Conservation (phyloP, 2,888 invertebrate genomes). For the Atrina japonica region DNA sequence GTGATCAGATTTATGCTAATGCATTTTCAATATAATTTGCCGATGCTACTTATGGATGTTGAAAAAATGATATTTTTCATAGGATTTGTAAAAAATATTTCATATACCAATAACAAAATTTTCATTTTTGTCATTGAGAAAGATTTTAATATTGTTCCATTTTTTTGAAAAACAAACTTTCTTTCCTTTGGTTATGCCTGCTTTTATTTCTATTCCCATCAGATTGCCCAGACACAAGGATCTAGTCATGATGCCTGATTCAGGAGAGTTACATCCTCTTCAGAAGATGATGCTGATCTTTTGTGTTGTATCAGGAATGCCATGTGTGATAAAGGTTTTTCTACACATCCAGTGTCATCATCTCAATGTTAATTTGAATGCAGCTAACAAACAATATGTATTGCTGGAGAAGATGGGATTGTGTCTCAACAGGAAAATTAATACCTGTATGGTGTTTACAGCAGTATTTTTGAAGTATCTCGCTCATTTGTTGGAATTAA, state of each 20-base stretch:
- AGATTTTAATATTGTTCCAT: slow-evolving; percentile 41
- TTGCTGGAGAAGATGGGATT: slow-evolving; percentile 30
- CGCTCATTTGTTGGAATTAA: slow-evolving; percentile 5
- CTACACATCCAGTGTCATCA: slow-evolving; percentile 9
- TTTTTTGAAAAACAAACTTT: slow-evolving; percentile 45
- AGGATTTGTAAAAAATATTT: slow-evolving; percentile 34
- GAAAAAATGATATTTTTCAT: slow-evolving; percentile 7
- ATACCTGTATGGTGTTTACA: neutral
- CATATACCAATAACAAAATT: slow-evolving; percentile 30
- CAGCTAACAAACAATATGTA: slow-evolving; percentile 39
- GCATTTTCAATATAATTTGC: neutral
- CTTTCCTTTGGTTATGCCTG: slow-evolving; percentile 43
- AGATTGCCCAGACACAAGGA: slow-evolving; percentile 42
- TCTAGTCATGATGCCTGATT: slow-evolving; percentile 27
- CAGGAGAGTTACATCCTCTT: slow-evolving; percentile 18
- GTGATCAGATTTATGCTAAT: slow-evolving; percentile 11
- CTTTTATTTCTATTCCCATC: slow-evolving; percentile 37
- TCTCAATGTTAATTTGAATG: slow-evolving; percentile 32
- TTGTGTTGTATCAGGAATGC: slow-evolving; percentile 34
- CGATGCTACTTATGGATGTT: slow-evolving; percentile 18
- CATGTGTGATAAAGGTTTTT: slow-evolving; percentile 23
- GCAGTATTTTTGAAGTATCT: too few species aligned
- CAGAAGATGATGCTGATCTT: slow-evolving; percentile 28
- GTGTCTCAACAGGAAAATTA: slow-evolving; percentile 17
- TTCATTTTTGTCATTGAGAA: slow-evolving; percentile 40